These are phyloP conservation scores for Papilio demoleus DNA, from an alignment of 2,888 invertebrate genomes.

Conservation along the genomic window DNA sequence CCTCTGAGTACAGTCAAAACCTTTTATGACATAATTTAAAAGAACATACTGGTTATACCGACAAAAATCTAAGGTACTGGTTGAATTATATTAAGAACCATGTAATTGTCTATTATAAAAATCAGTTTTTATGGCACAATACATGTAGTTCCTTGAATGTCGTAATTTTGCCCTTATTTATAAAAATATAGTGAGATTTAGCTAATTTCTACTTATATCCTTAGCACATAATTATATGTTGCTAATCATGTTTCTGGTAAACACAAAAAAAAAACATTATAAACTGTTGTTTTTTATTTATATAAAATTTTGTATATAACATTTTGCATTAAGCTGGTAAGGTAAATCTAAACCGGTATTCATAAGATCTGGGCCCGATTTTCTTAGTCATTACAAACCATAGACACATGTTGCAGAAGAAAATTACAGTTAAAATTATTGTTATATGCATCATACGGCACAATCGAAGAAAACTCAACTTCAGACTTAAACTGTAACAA, in stretches of 20 bases:
- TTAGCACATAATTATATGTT: too few relatives aligned
- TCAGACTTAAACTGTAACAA: constrained; percentile 70
- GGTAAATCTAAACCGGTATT: constrained; percentile 65
- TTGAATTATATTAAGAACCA: too few relatives aligned
- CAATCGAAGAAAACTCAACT: constrained; percentile 71
- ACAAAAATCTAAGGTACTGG: too few relatives aligned
- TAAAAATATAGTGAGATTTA: neutral
- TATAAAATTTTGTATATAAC: constrained; percentile 22
- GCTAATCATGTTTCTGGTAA: neutral
- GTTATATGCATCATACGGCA: constrained; percentile 73
- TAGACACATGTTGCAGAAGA: constrained; percentile 74
- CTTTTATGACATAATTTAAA: too few relatives aligned
- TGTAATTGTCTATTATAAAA: too few relatives aligned
- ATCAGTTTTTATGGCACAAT: too few relatives aligned
- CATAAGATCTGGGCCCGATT: constrained; percentile 61
- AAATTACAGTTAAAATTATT: constrained; percentile 72
- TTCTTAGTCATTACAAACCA: constrained; percentile 76
- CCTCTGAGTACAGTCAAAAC: too few relatives aligned
- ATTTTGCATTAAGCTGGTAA: constrained; percentile 50
- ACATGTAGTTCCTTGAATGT: too few relatives aligned
- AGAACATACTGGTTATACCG: too few relatives aligned
- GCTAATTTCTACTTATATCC: constrained; percentile 3
- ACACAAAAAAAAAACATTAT: constrained; percentile 23
- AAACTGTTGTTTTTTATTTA: constrained; percentile 27
- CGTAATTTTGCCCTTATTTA: too few relatives aligned